Evolutionary conservation across 1,140 invertebrate species (phyloP).

Genomic region (Drosophila nigrodunni): DNA sequence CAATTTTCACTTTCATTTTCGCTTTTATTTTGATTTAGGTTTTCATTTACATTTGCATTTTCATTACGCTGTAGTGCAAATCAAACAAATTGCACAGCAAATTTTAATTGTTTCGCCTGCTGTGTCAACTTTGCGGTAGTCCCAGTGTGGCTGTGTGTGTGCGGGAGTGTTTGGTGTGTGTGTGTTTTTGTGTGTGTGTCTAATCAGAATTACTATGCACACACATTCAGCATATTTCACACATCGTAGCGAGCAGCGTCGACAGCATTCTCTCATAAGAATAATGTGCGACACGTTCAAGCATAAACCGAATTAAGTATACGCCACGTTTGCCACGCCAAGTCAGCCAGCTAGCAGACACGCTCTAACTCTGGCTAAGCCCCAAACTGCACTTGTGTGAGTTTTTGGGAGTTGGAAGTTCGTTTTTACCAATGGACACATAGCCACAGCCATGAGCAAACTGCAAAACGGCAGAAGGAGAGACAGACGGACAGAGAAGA

Average conservation of each 20-base stretch:
- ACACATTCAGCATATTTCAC: constrained; percentile 78
- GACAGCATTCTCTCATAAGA: constrained; percentile 55
- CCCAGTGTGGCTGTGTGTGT: not conserved
- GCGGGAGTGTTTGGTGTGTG: not conserved
- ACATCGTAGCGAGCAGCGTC: constrained; percentile 62
- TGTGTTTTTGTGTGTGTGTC: constrained; percentile 24
- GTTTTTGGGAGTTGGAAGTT: not conserved
- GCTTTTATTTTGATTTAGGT: constrained; percentile 42
- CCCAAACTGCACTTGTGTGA: constrained; percentile 1
- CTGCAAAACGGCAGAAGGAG: constrained; percentile 16
- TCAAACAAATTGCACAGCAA: constrained; percentile 74
- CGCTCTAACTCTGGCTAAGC: constrained; percentile 10
- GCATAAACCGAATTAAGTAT: constrained; percentile 83
- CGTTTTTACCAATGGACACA: constrained; percentile 35
- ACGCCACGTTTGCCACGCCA: constrained; percentile 75
- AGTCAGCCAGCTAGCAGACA: constrained; percentile 46
- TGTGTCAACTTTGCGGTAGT: constrained; percentile 38
- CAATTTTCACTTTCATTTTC: constrained; percentile 59
- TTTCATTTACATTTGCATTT: constrained; percentile 74
- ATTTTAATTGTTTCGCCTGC: constrained; percentile 71
- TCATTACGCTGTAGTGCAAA: constrained; percentile 73
- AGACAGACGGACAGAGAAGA: constrained; percentile 36
- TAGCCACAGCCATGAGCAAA: constrained; percentile 59
- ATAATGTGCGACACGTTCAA: constrained; percentile 81
- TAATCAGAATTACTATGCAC: constrained; percentile 76